phyloP scores from a whole-genome alignment of 2,888 invertebrate genomes.

The Euplagia quadripunctaria region DNA sequence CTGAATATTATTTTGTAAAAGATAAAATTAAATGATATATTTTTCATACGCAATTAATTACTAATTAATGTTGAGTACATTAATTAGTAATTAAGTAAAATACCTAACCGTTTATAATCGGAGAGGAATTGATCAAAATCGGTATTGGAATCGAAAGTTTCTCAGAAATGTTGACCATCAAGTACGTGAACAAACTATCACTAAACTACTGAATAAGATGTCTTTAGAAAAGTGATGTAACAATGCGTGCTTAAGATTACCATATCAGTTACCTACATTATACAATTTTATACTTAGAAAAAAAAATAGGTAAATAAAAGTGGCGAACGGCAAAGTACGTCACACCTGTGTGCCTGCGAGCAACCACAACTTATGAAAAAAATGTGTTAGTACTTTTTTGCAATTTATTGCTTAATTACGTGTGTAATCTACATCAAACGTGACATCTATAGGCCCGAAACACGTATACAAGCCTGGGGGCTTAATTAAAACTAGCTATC shows the following conservation, averaged over 20 bases:
- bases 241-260: slow-evolving; percentile 21
- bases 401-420: slow-evolving; percentile 74
- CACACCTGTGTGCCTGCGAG: neutral
- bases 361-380: slow-evolving; percentile 16
- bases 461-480: slow-evolving; percentile 23
- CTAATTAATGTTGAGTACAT: too few species aligned
- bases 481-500: slow-evolving; percentile 41
- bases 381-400: slow-evolving; percentile 63
- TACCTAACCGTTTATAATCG: neutral
- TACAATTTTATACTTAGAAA: slow-evolving; percentile 11
- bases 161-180: slow-evolving; percentile 13
- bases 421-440: slow-evolving; percentile 63
- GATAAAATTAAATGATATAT: neutral
- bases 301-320: slow-evolving; percentile 16
- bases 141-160: slow-evolving; percentile 8
- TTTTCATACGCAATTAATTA: slow-evolving; percentile 13
- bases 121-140: slow-evolving; percentile 9
- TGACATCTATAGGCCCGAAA: slow-evolving; percentile 48
- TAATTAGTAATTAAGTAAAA: too few species aligned
- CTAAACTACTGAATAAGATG: slow-evolving; percentile 21
- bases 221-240: slow-evolving; percentile 11
- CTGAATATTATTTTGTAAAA: slow-evolving; percentile 15
- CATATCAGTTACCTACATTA: slow-evolving; percentile 8
- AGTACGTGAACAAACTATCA: slow-evolving; percentile 18
- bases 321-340: too few species aligned